Percentiles rank a stretch among this genome's conserved stretches.
phyloP scores from a whole-genome alignment of 2,113 vertebrate species.

The Acrocephalus arundinaceus region DNA sequence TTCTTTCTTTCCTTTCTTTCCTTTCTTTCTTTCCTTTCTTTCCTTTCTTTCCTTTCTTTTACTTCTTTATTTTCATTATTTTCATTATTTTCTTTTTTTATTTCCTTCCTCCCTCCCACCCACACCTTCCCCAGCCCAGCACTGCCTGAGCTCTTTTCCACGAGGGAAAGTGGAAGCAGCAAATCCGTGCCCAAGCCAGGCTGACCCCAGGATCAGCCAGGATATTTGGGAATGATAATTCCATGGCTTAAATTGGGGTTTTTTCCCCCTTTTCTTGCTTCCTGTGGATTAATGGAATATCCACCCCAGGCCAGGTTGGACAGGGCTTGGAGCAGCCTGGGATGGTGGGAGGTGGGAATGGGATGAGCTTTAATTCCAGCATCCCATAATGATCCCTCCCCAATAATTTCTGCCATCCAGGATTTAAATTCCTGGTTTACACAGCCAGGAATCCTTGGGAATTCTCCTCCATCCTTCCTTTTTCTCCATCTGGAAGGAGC shows the following conservation, averaged over 20 bases:
- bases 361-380: neutral
- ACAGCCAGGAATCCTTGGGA: neutral
- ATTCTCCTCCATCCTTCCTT: neutral
- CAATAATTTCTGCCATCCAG: neutral
- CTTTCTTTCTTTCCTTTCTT: too few relatives aligned
- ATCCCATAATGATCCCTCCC: neutral
- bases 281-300: rapidly evolving
- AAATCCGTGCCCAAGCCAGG: neutral
- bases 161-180: rapidly evolving
- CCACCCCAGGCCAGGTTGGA: neutral
- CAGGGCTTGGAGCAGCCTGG: neutral
- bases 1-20: too few relatives aligned
- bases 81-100: too few relatives aligned
- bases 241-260: rapidly evolving
- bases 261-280: neutral
- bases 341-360: neutral
- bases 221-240: neutral
- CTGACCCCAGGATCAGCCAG: neutral
- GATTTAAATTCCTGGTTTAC: neutral
- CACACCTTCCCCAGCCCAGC: neutral
- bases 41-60: too few relatives aligned
- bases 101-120: neutral
- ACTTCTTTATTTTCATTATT: too few relatives aligned
- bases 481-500: neutral
- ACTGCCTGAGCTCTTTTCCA: neutral